Conservation (phyloP, 2,797 vertebrate species). For the Amblyopsis hoosieri region DNA sequence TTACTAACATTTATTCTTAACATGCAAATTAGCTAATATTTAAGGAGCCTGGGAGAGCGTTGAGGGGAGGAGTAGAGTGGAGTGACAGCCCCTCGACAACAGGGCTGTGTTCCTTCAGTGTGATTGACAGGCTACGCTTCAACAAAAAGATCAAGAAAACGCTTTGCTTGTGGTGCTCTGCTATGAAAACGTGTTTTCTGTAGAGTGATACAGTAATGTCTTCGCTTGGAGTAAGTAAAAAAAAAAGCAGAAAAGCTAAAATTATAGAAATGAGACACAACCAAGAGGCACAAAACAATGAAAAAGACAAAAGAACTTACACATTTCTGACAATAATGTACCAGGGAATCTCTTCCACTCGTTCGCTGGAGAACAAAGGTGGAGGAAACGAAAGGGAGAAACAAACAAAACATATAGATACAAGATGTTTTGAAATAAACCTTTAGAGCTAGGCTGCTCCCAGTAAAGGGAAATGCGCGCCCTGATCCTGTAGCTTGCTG, state of each 20-base stretch:
- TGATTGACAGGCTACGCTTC: too few relatives aligned
- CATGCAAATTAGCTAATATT: too few relatives aligned
- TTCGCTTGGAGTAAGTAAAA: slow-evolving; percentile 47
- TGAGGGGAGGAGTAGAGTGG: background rate
- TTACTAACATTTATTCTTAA: too few relatives aligned
- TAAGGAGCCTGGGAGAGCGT: too few relatives aligned
- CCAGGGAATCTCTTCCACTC: slow-evolving; percentile 69
- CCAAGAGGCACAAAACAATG: slow-evolving; percentile 60
- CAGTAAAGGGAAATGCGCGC: slow-evolving; percentile 63
- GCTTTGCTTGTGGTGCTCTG: too few relatives aligned
- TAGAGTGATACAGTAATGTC: background rate
- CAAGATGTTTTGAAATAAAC: slow-evolving; percentile 52
- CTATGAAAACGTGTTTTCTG: too few relatives aligned
- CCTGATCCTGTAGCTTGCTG: slow-evolving; percentile 62
- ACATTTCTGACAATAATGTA: slow-evolving; percentile 69
- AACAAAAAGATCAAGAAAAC: too few relatives aligned
- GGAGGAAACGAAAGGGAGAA: slow-evolving; percentile 13
- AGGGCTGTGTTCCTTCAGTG: too few relatives aligned
- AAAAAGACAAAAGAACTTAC: slow-evolving; percentile 62
- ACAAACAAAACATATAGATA: background rate
- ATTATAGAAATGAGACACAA: slow-evolving; percentile 58
- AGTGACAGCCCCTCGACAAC: background rate
- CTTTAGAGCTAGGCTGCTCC: slow-evolving; percentile 65
- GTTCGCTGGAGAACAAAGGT: slow-evolving; percentile 63
- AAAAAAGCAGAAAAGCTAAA: slow-evolving; percentile 20